phyloP scores from a whole-genome alignment of 2,797 vertebrate species.

The Sternotherus odoratus region DNA sequence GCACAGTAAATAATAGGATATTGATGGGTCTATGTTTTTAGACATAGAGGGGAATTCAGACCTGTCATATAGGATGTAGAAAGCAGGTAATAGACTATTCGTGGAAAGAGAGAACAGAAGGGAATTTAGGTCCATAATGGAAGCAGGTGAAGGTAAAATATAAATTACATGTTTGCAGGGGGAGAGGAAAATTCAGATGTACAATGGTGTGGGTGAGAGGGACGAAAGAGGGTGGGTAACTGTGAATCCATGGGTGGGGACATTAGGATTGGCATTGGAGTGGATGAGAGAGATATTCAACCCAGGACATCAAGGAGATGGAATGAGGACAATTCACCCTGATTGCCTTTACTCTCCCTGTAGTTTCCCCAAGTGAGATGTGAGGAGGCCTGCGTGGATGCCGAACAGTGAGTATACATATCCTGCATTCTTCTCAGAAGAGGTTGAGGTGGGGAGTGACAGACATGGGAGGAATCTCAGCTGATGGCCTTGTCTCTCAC shows the following conservation, averaged over 20 bases:
- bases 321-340: neutral
- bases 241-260: rapidly evolving
- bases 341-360: slow-evolving; percentile 9
- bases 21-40: neutral
- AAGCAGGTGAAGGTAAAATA: neutral
- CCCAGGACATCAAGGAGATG: neutral
- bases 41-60: neutral
- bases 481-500: neutral
- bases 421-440: neutral
- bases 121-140: neutral
- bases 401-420: slow-evolving; percentile 80
- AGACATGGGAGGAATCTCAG: neutral
- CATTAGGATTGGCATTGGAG: neutral
- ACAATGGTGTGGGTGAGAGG: neutral
- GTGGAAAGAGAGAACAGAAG: neutral
- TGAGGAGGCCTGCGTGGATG: slow-evolving; percentile 78
- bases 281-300: neutral
- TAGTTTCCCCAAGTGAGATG: slow-evolving; percentile 72
- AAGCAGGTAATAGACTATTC: neutral
- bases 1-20: neutral
- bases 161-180: neutral
- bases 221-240: neutral
- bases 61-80: neutral
- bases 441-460: neutral
- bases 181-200: neutral